These are phyloP conservation scores for Caenorhabditis sp. DNA, from an alignment of 2,888 invertebrate genomes.

Conservation along the genomic window DNA sequence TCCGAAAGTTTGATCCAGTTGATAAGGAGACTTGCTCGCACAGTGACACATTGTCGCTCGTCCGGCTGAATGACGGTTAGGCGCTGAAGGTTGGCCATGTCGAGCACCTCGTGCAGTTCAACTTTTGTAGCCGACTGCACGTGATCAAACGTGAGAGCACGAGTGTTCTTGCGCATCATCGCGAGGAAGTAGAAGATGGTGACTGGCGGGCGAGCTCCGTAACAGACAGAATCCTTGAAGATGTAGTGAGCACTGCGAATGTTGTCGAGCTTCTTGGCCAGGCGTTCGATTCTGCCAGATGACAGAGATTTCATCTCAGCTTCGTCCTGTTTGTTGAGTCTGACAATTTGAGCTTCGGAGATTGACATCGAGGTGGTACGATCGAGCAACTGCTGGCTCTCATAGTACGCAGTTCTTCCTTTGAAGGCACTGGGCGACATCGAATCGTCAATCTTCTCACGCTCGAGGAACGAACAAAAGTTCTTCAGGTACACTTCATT, in stretches of 20 bases:
- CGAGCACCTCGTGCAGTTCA: conserved; percentile 48
- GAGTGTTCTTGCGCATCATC: conserved; percentile 34
- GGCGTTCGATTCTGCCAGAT: conserved; percentile 54
- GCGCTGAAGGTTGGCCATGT: conserved; percentile 41
- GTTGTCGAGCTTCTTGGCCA: conserved; percentile 23
- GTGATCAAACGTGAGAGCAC: conserved; percentile 56
- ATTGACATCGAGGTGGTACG: neutral
- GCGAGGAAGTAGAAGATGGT: conserved; percentile 60
- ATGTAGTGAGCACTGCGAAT: conserved; percentile 48
- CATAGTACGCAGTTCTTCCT: conserved; percentile 50
- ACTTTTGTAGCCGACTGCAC: conserved; percentile 42
- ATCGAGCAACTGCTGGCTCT: conserved; percentile 16
- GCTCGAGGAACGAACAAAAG: conserved; percentile 63
- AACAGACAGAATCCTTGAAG: conserved; percentile 61
- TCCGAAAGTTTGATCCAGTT: conserved; percentile 52
- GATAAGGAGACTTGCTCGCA: conserved; percentile 15
- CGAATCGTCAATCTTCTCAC: conserved; percentile 47
- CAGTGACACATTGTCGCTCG: conserved; percentile 28
- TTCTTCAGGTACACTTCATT: conserved; percentile 58
- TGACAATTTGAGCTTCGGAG: conserved; percentile 14
- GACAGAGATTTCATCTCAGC: conserved; percentile 32
- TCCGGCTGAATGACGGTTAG: conserved; percentile 56
- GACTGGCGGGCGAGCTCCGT: conserved; percentile 52
- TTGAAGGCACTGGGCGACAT: conserved; percentile 35
- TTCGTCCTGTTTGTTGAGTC: neutral